These are phyloP conservation scores for Nemopilema nomurai DNA, from an alignment of 30 jellyfish, hydroid and myxozoan genomes.

Conservation along the genomic window DNA sequence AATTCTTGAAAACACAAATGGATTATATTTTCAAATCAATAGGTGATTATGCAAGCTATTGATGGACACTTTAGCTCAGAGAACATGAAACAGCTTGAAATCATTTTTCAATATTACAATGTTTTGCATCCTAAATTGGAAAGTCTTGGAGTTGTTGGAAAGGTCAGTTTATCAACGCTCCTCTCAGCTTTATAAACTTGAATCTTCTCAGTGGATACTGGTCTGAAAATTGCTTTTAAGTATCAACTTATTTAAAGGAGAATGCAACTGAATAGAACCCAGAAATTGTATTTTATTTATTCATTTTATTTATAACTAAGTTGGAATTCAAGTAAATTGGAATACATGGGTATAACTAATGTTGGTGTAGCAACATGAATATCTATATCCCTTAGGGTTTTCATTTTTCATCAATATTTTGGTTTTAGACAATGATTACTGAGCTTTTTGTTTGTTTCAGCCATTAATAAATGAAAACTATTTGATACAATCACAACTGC, in stretches of 20 bases:
- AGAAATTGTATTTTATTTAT: no score
- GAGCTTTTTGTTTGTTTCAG: slow-evolving; percentile 6
- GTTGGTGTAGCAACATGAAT: no score
- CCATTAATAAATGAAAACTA: slow-evolving; percentile 67
- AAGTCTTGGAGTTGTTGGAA: slow-evolving; percentile 36
- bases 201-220: slow-evolving; percentile 6
- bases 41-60: slow-evolving; percentile 25
- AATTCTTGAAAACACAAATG: neutral
- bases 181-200: neutral
- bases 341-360: no score
- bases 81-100: slow-evolving; percentile 23
- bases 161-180: slow-evolving; percentile 22
- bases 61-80: slow-evolving; percentile 16
- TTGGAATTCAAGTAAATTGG: neutral
- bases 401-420: no score
- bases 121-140: slow-evolving; percentile 42
- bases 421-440: no score
- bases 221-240: no score
- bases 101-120: slow-evolving; percentile 40
- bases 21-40: no score
- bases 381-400: no score
- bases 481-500: slow-evolving; percentile 53
- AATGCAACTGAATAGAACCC: no score
- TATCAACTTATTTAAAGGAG: no score
- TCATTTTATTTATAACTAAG: no score